Conservation (phyloP, 2,797 vertebrate genomes). For the Mionectes olivaceus region DNA sequence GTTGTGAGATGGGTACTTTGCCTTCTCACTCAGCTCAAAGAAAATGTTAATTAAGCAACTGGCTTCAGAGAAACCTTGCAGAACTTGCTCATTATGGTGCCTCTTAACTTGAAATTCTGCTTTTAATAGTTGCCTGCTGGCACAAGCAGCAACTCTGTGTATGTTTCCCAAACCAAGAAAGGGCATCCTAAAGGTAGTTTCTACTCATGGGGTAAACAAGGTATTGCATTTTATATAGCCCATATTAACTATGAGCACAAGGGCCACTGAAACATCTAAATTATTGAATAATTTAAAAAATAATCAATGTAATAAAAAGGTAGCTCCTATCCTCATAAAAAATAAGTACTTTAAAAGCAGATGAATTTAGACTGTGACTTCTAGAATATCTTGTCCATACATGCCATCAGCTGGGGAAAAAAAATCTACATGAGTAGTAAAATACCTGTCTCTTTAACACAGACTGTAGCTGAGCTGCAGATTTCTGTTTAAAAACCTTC, state of each 20-base stretch:
- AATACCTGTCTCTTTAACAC: neutral
- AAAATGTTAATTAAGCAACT: neutral
- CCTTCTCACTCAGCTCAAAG: neutral
- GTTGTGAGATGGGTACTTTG: neutral
- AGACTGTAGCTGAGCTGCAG: neutral
- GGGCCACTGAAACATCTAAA: neutral
- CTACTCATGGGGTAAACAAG: neutral
- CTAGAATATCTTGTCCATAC: neutral
- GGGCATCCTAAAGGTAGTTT: neutral
- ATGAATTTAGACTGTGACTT: neutral
- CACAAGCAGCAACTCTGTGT: neutral
- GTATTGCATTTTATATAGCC: neutral
- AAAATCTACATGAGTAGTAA: neutral
- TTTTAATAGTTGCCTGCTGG: neutral
- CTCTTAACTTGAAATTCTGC: conserved; percentile 21
- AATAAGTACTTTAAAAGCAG: neutral
- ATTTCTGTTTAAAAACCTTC: neutral
- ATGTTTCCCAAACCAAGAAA: neutral
- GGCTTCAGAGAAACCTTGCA: neutral
- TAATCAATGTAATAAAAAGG: neutral
- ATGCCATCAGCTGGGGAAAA: neutral
- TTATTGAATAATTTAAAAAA: neutral
- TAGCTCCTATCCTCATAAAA: neutral
- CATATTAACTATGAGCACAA: neutral
- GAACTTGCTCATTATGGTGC: neutral